Evolutionary conservation across 2,113 vertebrate genomes (phyloP), one percentile per base, ranked within the genome.

Genomic region (Ornithorhynchus anatinus): DNA sequence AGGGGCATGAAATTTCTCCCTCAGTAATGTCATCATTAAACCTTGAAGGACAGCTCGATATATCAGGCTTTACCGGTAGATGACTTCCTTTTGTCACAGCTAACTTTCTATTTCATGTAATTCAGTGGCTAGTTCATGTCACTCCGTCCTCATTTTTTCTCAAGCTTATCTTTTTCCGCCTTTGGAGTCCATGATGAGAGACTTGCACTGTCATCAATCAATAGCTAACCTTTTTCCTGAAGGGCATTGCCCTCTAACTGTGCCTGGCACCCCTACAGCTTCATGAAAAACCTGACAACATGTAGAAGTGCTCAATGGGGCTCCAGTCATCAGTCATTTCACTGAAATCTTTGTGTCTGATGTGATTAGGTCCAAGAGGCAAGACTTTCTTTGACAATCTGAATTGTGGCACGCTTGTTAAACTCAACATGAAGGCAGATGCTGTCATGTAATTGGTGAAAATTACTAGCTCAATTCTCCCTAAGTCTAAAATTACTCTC

Each of bases 331-430:
- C 2, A 52, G 31, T 54, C 17, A 10, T 25, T 50, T 61, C 16
- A 22, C 33, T 8, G 19, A 67, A 29, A 65, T 44, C 62, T 12
- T 63, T 1, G 3, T 44, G n/a, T 57, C 29, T 71, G 3, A 61
- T 70, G 23, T 57, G 2, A 77, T 63, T 79, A 56, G 10, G 1
- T 35, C 43, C 5, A 77, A 38, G 40, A 62, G 1, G 6, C 4
- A 74, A 43, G 22, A 40, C 32, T 63, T 10, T 74, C 33, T 2
- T 69, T 33, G 23, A 29, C 29, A 65, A 42, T 57, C 59, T 52
- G 6, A 1, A 59, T 23, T 56, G 51, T 35, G 14, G 1, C 27
- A 1, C 1, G 7, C 38, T 79, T 76, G 60, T 12, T 62, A 51
- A 79, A 57, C 20, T 4, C 43, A 25, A 47, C 16, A 6, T 42